These are phyloP conservation scores for Tachysurus vachellii DNA, from an alignment of 2,113 vertebrate genomes.

Conservation along the genomic window DNA sequence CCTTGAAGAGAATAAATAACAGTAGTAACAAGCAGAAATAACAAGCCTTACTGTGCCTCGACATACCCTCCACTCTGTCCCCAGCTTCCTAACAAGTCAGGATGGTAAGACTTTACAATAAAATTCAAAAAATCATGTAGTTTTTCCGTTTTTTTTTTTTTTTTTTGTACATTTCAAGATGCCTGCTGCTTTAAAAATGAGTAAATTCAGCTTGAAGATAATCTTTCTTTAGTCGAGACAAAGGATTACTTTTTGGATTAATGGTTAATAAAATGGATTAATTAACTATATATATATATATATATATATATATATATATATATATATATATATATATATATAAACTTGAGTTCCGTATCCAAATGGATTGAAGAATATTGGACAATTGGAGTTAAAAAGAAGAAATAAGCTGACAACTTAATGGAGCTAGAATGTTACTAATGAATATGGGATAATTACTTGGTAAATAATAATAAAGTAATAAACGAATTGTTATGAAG, in stretches of 20 bases:
- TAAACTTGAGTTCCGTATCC: too few relatives aligned
- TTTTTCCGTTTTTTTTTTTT: background rate
- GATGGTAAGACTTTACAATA: background rate
- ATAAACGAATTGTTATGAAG: background rate
- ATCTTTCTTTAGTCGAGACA: too few relatives aligned
- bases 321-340: too few relatives aligned
- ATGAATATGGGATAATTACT: background rate
- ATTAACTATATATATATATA: too few relatives aligned
- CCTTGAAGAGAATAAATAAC: conserved; percentile 8
- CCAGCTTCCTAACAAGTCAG: background rate
- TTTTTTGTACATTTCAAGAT: background rate
- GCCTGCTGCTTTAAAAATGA: too few relatives aligned
- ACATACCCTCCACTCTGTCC: background rate
- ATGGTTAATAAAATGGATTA: too few relatives aligned
- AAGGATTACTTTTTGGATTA: too few relatives aligned
- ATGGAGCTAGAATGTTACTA: background rate
- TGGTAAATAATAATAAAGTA: background rate
- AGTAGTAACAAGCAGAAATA: background rate
- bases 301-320: too few relatives aligned
- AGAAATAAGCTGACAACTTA: too few relatives aligned
- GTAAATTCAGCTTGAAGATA: too few relatives aligned
- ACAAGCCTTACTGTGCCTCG: background rate
- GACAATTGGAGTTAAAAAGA: too few relatives aligned
- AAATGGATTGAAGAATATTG: too few relatives aligned
- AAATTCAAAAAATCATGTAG: background rate